Evolutionary conservation across 37 sponge, comb jelly and placozoan genomes (phyloP), one percentile per base, ranked within the genome.

Genomic region (Spongilla lacustris): DNA sequence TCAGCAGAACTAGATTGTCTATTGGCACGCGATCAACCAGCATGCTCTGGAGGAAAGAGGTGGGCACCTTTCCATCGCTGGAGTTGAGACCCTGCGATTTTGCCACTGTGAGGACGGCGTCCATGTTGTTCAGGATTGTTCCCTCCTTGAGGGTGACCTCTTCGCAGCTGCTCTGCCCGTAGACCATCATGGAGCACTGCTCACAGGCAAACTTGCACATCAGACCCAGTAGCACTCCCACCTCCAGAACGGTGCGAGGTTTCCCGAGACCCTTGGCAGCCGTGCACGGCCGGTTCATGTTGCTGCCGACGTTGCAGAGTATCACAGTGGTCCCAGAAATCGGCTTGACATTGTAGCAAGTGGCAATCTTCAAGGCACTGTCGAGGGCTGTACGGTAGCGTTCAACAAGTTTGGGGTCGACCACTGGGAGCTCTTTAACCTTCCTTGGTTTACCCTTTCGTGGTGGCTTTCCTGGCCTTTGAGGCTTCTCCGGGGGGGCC

Each of bases 171-270:
- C 75, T 41, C n/a, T 79, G 50, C 30, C 92, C 96, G 33, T 86
- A 97, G 24, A 93, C 28, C 28, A 83, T 19, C 81, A 99, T 66
- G n/a, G 87, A 86, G 83, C 95, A 95, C 27, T 94, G 76, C 81
- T 99, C 99, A 71, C 99, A 95, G 37, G 97, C 89, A 70, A 89
- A 97, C 90, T 95, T 97, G 67, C 96, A 97, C 99, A 99, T 99
- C 25, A 99, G 84, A 14, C 93, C 94, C 76, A 99, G 91, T 88
- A 99, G 85, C 3, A 95, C 36, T 5, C 94, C 96, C 4, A 99
- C 94, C 36, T 95, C 95, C 41, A 72, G 66, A 9, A 97, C 94
- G 0, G 92, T 95, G 23, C 94, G 82, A 0, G 98, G 98, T 36
- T 92, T 95, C 10, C 98, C 98, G 19, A 97, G 85, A 22, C 98